Conservation (phyloP, 2,113 vertebrate species). For the Dermatemys mawii region DNA sequence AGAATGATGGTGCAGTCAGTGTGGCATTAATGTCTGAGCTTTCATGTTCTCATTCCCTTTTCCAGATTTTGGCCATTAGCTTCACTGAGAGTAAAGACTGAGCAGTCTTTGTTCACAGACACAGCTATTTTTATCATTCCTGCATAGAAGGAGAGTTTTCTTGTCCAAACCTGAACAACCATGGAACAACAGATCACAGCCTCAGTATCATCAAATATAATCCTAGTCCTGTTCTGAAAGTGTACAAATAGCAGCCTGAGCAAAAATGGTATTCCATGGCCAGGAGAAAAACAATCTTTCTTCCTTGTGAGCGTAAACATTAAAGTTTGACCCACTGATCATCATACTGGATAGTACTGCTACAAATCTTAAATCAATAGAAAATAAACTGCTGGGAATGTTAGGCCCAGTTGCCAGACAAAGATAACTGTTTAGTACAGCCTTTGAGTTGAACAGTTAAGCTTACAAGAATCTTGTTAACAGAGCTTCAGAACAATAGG, state of each 20-base stretch:
- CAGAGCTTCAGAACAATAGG: neutral
- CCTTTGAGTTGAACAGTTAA: neutral
- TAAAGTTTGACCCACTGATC: fast-evolving
- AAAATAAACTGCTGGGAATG: neutral
- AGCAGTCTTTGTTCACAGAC: neutral
- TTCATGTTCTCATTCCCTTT: neutral
- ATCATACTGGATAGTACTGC: neutral
- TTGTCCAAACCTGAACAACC: neutral
- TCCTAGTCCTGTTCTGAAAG: neutral
- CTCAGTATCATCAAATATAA: neutral
- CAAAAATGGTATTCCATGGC: neutral
- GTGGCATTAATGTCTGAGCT: neutral
- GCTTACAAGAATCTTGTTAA: neutral
- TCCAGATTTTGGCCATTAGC: neutral
- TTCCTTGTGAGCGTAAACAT: neutral
- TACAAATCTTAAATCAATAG: neutral
- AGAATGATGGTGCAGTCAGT: neutral
- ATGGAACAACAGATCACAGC: neutral
- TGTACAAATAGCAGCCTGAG: neutral
- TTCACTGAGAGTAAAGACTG: neutral
- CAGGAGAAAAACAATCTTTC: neutral
- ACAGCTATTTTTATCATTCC: neutral
- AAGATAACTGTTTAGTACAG: neutral
- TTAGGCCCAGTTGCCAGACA: neutral
- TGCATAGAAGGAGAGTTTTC: neutral